Evolutionary conservation across 1,140 invertebrate genomes (phyloP), one percentile per base, ranked within the genome.

Genomic region (Drosophila repletoides): DNA sequence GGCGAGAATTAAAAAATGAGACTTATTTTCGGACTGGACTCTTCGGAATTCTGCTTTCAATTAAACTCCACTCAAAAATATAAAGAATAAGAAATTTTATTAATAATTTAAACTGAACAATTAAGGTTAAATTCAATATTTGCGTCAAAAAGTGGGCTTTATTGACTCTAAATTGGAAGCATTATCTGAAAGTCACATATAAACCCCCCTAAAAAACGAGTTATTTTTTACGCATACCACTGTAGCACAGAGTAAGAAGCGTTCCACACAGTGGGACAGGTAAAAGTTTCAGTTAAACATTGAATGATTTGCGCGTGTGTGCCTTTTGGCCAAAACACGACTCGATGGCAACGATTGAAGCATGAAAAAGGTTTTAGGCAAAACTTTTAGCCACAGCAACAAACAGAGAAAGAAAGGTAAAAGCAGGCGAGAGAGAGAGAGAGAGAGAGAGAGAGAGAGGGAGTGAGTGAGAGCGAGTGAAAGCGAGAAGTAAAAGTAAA

Each of bases 361-460:
- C 74, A 86, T 84, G 79, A 79, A 86, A 83, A 84, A 79, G 80
- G 80, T 84, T 84, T 84, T 84, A 75, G 74, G 74, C 79, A 53
- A 65, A 69, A 68, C 48, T 55, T 64, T 55, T 63, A 28, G 26
- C 19, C 24, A 17, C 21, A 43, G 36, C 15, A n/a, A 43, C 10
- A 61, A 10, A 34, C 21, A 17, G 10, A 31, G n/a, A 5, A n/a
- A 14, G n/a, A n/a, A n/a, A n/a, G n/a, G 6, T 3, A 17, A 12
- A 14, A 24, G 29, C 22, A 10, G 5, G 5, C 10, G 4, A 22
- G 5, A 43, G 7, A 34, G 2, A 9, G n/a, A 15, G 21, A 22
- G 43, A 26, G 15, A 38, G 21, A 12, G 10, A 36, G 9, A 26
- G 19, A 14, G 6, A 41, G 6, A 36, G 33, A 28, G 1, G 1